Percentiles rank a stretch among this genome's conserved stretches.
phyloP scores from a whole-genome alignment of 92 coral and sea anemone species.

The Epizoanthus fatuus region DNA sequence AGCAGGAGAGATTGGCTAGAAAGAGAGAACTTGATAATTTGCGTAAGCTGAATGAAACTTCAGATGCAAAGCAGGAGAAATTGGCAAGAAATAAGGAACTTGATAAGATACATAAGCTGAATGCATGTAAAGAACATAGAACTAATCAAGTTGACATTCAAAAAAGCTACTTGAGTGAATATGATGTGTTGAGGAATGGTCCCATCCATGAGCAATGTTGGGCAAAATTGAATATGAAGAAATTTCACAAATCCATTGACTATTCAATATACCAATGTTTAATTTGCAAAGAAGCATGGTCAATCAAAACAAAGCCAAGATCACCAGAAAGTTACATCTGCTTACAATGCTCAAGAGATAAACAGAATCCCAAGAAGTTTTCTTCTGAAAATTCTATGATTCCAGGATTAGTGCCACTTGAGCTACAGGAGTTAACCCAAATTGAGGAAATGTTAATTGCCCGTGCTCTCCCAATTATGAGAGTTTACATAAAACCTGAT shows the following conservation, averaged over 20 bases:
- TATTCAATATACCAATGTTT: conserved; percentile 51
- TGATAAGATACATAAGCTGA: background rate
- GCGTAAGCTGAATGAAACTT: background rate
- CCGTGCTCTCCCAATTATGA: conserved; percentile 51
- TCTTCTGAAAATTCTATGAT: conserved; percentile 50
- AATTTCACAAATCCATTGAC: conserved; percentile 55
- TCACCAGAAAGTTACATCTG: conserved; percentile 40
- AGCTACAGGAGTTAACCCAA: conserved; percentile 41
- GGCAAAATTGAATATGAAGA: conserved; percentile 54
- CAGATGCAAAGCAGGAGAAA: background rate
- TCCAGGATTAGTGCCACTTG: conserved; percentile 47
- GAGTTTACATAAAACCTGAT: conserved; percentile 49
- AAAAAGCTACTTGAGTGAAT: background rate
- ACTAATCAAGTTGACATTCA: background rate
- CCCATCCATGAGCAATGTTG: conserved; percentile 48
- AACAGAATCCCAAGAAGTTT: conserved; percentile 44
- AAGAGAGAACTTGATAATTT: background rate
- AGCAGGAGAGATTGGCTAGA: too few relatives aligned
- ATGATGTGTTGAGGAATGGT: background rate
- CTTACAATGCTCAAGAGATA: conserved; percentile 44
- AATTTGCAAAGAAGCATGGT: conserved; percentile 62
- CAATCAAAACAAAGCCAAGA: conserved; percentile 36
- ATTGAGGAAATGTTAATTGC: background rate
- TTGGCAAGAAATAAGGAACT: background rate
- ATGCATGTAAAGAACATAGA: background rate